These are phyloP conservation scores for Euwallacea fornicatus DNA, from an alignment of 1,140 invertebrate genomes.

Conservation along the genomic window DNA sequence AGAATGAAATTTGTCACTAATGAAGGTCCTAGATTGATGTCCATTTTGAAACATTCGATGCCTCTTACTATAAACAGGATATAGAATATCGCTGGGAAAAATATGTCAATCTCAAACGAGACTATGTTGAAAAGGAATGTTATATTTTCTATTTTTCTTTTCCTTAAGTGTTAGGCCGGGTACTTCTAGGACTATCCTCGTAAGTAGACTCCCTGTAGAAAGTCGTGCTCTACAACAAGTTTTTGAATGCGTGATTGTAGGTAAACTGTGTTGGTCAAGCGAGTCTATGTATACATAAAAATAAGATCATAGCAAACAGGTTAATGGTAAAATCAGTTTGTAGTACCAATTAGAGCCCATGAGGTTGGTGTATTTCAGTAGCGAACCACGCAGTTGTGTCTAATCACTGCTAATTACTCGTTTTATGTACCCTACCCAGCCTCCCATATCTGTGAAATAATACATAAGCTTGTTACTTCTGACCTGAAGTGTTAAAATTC, in stretches of 20 bases:
- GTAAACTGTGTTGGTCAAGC: slow-evolving; percentile 24
- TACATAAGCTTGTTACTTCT: slow-evolving; percentile 50
- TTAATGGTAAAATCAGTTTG: slow-evolving; percentile 45
- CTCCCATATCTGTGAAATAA: slow-evolving; percentile 44
- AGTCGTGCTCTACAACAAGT: not conserved
- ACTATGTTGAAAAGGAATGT: too few relatives aligned
- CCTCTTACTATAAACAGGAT: too few relatives aligned
- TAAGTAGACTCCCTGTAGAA: not conserved
- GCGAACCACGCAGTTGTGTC: slow-evolving; percentile 48
- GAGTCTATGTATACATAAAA: slow-evolving; percentile 27
- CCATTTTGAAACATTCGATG: too few relatives aligned
- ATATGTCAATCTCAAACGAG: too few relatives aligned
- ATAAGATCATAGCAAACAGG: slow-evolving; percentile 40
- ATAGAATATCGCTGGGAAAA: too few relatives aligned
- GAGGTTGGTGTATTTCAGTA: slow-evolving; percentile 49
- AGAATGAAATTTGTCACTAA: too few relatives aligned
- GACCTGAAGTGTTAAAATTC: slow-evolving; percentile 49
- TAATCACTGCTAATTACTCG: slow-evolving; percentile 52
- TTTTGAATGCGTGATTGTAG: slow-evolving; percentile 19
- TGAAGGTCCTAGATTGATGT: too few relatives aligned
- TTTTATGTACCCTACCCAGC: slow-evolving; percentile 38
- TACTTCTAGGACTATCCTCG: too few relatives aligned
- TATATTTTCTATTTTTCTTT: too few relatives aligned
- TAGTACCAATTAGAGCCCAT: slow-evolving; percentile 48
- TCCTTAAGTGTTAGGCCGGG: too few relatives aligned